A percentile compares a stretch with the other conserved stretches of the same genome.
Evolutionary conservation across 2,888 invertebrate species (phyloP).

Genomic region (Drosophila emarginata): DNA sequence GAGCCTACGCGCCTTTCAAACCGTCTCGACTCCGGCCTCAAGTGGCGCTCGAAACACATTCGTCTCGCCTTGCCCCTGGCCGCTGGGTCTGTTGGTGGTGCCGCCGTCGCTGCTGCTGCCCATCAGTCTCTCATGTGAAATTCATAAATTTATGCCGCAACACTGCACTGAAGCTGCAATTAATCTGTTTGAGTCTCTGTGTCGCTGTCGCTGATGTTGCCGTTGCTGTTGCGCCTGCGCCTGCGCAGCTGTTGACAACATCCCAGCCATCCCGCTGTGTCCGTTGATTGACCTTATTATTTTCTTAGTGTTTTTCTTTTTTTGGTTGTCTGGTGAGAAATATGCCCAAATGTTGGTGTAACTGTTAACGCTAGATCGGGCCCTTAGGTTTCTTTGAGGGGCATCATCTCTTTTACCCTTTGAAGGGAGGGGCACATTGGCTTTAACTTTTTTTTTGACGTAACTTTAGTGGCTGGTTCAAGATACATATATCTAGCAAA

Average conservation of each 20-base stretch:
- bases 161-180: constrained; percentile 58
- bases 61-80: neutral
- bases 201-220: constrained; percentile 34
- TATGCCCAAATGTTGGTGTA: constrained; percentile 53
- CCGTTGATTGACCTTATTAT: constrained; percentile 80
- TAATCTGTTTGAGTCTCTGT: constrained; percentile 58
- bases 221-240: constrained; percentile 43
- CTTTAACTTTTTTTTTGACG: neutral
- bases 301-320: constrained; percentile 59
- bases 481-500: too few species aligned
- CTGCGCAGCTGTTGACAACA: constrained; percentile 74
- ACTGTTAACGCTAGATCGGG: constrained; percentile 54
- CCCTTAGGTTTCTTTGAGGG: neutral
- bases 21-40: constrained; percentile 45
- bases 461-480: too few species aligned
- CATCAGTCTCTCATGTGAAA: constrained; percentile 75
- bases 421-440: neutral
- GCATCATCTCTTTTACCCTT: neutral
- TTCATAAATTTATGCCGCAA: constrained; percentile 71
- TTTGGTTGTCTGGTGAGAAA: constrained; percentile 34
- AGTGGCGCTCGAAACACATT: constrained; percentile 60
- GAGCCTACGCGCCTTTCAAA: constrained; percentile 60
- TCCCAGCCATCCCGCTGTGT: constrained; percentile 62
- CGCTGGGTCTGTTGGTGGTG: constrained; percentile 5
- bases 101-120: constrained; percentile 15